phyloP scores from a whole-genome alignment of 2,888 invertebrate genomes.

The Erpobdella octoculata region DNA sequence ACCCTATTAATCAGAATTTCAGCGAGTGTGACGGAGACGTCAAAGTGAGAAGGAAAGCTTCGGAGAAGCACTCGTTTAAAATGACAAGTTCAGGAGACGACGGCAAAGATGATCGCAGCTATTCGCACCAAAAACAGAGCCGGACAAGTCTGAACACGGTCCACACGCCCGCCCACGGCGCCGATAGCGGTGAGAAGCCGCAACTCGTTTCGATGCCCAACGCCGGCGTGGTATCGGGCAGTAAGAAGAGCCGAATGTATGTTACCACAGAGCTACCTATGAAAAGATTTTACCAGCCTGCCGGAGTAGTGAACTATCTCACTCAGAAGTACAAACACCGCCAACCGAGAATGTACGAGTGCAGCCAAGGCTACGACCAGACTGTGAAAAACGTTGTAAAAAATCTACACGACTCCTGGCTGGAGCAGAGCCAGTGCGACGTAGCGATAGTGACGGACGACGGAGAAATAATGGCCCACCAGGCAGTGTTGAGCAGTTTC shows the following conservation, averaged over 20 bases:
- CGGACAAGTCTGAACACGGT: not conserved
- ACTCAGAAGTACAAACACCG: slow-evolving; percentile 11
- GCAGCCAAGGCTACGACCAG: slow-evolving; percentile 16
- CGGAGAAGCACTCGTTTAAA: not conserved
- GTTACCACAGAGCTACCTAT: not conserved
- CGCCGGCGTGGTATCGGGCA: not conserved
- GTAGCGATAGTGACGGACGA: slow-evolving; percentile 21
- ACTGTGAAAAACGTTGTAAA: slow-evolving; percentile 21
- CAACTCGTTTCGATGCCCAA: not conserved
- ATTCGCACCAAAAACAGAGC: not conserved
- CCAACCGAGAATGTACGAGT: not conserved
- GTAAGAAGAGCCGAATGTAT: slow-evolving; percentile 15
- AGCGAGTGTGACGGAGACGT: not conserved
- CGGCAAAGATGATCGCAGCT: not conserved
- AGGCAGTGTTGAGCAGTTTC: slow-evolving; percentile 22
- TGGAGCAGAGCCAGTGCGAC: slow-evolving; percentile 23
- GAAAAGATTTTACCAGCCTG: not conserved
- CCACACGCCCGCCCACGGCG: not conserved
- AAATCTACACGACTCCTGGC: slow-evolving; percentile 21
- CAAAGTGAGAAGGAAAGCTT: not conserved
- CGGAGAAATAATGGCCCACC: slow-evolving; percentile 20
- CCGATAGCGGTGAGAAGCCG: not conserved
- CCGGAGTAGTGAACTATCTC: not conserved
- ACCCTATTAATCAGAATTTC: not conserved
- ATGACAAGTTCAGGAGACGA: not conserved